These are phyloP conservation scores for Tyria jacobaeae DNA, from an alignment of 2,888 invertebrate species.

Conservation along the genomic window DNA sequence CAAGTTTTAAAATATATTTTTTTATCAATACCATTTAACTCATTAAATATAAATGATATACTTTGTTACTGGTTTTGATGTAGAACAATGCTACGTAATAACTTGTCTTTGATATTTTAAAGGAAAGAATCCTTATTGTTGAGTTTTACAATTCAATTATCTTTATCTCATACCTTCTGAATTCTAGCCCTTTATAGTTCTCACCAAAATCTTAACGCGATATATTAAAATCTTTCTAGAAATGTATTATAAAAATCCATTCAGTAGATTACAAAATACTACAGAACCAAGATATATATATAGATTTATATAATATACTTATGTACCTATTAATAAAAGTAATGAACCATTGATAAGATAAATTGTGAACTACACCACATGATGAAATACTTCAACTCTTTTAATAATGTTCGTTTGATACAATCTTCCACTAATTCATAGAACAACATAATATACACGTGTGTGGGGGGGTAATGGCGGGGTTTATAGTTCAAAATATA, in stretches of 20 bases:
- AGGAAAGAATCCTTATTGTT: too few species aligned
- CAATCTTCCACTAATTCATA: too few species aligned
- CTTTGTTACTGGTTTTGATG: not conserved
- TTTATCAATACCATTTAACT: too few species aligned
- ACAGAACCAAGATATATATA: not conserved
- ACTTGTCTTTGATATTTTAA: not conserved
- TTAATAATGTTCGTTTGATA: not conserved
- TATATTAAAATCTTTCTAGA: not conserved
- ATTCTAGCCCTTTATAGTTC: too few species aligned
- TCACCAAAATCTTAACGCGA: too few species aligned
- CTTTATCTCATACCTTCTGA: too few species aligned
- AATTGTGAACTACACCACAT: conserved; percentile 10
- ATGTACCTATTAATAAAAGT: conserved; percentile 2
- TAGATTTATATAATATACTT: not conserved
- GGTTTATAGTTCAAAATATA: not conserved
- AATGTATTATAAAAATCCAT: not conserved
- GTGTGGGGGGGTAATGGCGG: too few species aligned
- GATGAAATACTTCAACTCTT: conserved; percentile 15
- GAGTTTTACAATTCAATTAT: too few species aligned
- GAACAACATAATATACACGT: not conserved
- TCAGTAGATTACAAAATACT: not conserved
- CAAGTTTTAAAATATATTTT: too few species aligned
- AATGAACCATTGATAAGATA: conserved; percentile 18
- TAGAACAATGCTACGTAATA: not conserved
- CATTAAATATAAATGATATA: not conserved